phyloP scores from a whole-genome alignment of 2,888 invertebrate genomes.

The Blastobasis lacticolella region DNA sequence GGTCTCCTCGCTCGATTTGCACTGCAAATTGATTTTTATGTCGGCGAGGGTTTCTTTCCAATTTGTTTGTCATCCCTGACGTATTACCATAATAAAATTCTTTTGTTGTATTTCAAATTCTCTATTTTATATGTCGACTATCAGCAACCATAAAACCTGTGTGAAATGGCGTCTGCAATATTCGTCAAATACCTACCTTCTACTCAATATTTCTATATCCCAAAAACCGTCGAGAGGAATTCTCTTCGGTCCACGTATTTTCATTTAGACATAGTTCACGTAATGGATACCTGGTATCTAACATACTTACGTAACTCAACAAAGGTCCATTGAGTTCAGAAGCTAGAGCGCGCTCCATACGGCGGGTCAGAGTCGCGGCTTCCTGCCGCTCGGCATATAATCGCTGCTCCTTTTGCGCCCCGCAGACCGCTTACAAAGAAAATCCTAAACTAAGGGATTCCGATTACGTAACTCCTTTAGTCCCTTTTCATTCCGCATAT shows the following conservation, averaged over 20 bases:
- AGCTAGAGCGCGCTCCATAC: constrained; percentile 32
- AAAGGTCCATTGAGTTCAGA: constrained; percentile 26
- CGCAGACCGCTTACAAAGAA: constrained; percentile 26
- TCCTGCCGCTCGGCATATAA: constrained; percentile 24
- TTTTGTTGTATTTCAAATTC: too few species aligned
- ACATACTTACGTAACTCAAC: constrained; percentile 19
- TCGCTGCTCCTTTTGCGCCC: constrained; percentile 32
- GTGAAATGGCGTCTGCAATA: too few species aligned
- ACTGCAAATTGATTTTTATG: constrained; percentile 69
- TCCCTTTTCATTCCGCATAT: too few species aligned
- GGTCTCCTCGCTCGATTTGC: constrained; percentile 66
- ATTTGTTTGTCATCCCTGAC: constrained; percentile 33
- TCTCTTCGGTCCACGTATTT: too few species aligned
- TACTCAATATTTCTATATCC: too few species aligned
- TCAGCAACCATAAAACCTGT: too few species aligned
- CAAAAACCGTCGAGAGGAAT: too few species aligned
- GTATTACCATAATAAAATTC: background rate
- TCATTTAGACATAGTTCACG: too few species aligned
- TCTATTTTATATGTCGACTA: too few species aligned
- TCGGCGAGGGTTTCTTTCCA: constrained; percentile 27
- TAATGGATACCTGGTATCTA: too few species aligned
- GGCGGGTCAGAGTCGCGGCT: constrained; percentile 4
- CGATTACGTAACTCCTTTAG: too few species aligned
- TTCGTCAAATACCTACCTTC: too few species aligned
- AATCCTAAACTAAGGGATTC: constrained; percentile 13